Evolutionary conservation across 1,140 invertebrate species (phyloP).

Genomic region (Megathymus violae): DNA sequence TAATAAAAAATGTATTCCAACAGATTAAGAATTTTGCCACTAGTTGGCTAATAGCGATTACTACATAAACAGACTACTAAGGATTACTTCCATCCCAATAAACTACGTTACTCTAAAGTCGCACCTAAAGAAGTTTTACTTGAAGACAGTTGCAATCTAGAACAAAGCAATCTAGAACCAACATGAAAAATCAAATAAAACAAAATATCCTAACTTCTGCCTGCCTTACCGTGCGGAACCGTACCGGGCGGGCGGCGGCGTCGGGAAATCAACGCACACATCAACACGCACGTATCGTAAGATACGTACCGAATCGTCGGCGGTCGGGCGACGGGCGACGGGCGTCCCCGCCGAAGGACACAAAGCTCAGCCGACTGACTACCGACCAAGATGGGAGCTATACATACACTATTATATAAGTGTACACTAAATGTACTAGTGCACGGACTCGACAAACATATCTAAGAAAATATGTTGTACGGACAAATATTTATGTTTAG

Average conservation of each 20-base stretch:
- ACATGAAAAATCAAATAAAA: conserved; percentile 5
- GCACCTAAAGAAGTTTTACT: no score
- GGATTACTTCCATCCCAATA: no score
- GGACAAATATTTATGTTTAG: no score
- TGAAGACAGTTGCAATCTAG: no score
- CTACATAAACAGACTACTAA: no score
- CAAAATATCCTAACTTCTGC: conserved; percentile 38
- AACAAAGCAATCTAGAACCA: not conserved
- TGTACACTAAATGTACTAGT: not conserved
- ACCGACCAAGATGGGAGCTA: conserved; percentile 60
- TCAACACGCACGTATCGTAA: conserved; percentile 47
- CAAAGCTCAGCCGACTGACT: conserved; percentile 76
- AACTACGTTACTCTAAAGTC: no score
- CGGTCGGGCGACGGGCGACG: not conserved
- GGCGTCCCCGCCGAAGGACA: conserved; percentile 68
- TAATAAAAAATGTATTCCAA: no score
- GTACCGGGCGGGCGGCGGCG: conserved; percentile 63
- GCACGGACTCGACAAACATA: not conserved
- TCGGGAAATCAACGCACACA: conserved; percentile 81
- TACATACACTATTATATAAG: conserved; percentile 20
- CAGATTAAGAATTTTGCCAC: no score
- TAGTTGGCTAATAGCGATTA: no score
- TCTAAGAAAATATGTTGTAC: no score
- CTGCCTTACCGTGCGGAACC: conserved; percentile 45
- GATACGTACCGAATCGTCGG: conserved; percentile 2